Conservation (phyloP, 2,113 vertebrate species). For the Argyrosomus japonicus region DNA sequence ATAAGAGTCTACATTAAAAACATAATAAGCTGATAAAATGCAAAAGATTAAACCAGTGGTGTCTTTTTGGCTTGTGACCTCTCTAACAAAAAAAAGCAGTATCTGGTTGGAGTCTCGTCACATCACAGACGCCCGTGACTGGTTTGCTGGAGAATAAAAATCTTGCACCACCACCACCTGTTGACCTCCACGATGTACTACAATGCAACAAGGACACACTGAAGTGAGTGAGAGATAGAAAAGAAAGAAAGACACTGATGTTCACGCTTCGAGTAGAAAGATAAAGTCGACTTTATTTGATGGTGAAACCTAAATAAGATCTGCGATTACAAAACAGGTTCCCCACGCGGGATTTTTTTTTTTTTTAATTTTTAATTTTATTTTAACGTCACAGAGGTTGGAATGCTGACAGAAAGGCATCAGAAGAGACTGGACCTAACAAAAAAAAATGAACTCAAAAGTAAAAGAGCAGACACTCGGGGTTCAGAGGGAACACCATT, state of each 20-base stretch:
- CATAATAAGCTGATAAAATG: no score
- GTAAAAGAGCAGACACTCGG: constrained; percentile 41
- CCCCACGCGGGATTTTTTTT: constrained; percentile 82
- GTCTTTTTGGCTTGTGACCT: no score
- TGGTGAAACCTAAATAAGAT: constrained; percentile 89
- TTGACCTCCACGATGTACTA: constrained; percentile 35
- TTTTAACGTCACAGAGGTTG: constrained; percentile 86
- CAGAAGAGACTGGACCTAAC: constrained; percentile 76
- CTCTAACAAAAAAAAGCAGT: no score
- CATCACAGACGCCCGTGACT: no score
- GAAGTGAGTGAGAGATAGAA: no score
- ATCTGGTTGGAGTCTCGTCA: no score
- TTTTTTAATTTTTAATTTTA: constrained; percentile 8
- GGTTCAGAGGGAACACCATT: constrained; percentile 50
- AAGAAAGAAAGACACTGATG: neutral
- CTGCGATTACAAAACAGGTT: constrained; percentile 93
- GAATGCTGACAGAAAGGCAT: constrained; percentile 92
- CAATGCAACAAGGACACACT: neutral
- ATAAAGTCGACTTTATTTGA: constrained; percentile 95
- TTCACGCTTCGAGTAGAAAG: constrained; percentile 88
- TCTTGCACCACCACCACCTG: constrained; percentile 36
- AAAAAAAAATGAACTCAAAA: constrained; percentile 56
- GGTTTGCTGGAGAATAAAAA: neutral
- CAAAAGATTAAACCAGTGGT: no score
- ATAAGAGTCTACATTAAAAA: no score